Percentiles rank a stretch among this genome's conserved stretches.
phyloP scores from a whole-genome alignment of 2,888 invertebrate genomes.

The Aleiodes alternator region DNA sequence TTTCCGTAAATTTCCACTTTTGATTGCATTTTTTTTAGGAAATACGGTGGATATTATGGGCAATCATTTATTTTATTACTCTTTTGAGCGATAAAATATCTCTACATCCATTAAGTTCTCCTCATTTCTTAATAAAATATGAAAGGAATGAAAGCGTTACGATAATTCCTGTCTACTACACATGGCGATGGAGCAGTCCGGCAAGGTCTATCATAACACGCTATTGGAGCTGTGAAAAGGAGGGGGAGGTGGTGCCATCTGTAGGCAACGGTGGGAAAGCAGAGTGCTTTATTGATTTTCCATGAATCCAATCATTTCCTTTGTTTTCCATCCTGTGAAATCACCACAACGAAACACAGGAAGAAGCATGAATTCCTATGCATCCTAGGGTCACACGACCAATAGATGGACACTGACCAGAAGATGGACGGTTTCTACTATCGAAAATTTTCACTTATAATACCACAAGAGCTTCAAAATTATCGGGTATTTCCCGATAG shows the following conservation, averaged over 20 bases:
- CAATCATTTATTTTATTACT: not conserved
- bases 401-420: too few species aligned
- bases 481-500: too few species aligned
- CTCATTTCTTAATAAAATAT: not conserved
- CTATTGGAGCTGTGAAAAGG: too few species aligned
- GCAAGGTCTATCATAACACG: not conserved
- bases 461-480: too few species aligned
- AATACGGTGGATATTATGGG: not conserved
- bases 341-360: not conserved
- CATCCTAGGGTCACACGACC: too few species aligned
- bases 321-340: not conserved
- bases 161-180: conserved; percentile 3
- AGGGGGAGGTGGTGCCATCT: not conserved
- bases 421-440: too few species aligned
- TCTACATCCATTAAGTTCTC: conserved; percentile 10
- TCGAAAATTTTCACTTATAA: too few species aligned
- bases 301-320: conserved; percentile 10
- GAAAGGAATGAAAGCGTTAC: conserved; percentile 27
- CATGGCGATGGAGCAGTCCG: conserved; percentile 4
- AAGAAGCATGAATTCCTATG: not conserved
- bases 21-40: too few species aligned
- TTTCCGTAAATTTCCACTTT: too few species aligned
- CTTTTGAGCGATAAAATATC: not conserved
- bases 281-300: conserved; percentile 13
- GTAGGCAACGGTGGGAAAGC: not conserved